phyloP scores from a whole-genome alignment of 2,797 vertebrate genomes.

The Sternotherus odoratus region DNA sequence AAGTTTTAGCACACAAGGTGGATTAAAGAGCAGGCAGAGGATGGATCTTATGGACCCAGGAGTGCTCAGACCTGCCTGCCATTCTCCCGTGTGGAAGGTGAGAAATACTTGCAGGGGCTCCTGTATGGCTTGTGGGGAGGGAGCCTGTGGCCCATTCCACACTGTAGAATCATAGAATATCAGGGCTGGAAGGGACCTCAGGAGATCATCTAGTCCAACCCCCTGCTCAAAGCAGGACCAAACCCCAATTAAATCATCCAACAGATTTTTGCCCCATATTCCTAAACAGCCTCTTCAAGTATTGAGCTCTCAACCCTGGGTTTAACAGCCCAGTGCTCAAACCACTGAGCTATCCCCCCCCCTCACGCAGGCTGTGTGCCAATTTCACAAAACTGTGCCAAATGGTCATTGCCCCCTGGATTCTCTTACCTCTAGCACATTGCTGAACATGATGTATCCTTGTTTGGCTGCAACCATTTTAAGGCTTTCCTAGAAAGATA shows the following conservation, averaged over 20 bases:
- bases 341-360: too few relatives aligned
- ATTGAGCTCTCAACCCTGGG: too few relatives aligned
- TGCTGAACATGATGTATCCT: slow-evolving; percentile 87
- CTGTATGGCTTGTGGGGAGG: rapidly evolving
- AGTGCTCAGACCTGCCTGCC: neutral
- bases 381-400: neutral
- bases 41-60: neutral
- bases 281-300: too few relatives aligned
- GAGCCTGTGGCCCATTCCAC: neutral
- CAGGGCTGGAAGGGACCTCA: too few relatives aligned
- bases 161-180: too few relatives aligned
- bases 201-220: too few relatives aligned
- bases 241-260: too few relatives aligned
- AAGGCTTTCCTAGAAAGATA: slow-evolving; percentile 83
- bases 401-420: rapidly evolving
- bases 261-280: too few relatives aligned
- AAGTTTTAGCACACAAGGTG: neutral
- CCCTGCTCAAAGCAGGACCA: too few relatives aligned
- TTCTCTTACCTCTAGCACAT: slow-evolving; percentile 88
- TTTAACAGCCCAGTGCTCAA: too few relatives aligned
- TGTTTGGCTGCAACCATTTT: slow-evolving; percentile 83
- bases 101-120: neutral
- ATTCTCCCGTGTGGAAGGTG: neutral
- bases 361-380: too few relatives aligned
- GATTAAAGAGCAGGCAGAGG: neutral